Base-by-base conservation (phyloP, 2,113 vertebrate genomes). In the Rhinolophus ferrumequinum region DNA sequence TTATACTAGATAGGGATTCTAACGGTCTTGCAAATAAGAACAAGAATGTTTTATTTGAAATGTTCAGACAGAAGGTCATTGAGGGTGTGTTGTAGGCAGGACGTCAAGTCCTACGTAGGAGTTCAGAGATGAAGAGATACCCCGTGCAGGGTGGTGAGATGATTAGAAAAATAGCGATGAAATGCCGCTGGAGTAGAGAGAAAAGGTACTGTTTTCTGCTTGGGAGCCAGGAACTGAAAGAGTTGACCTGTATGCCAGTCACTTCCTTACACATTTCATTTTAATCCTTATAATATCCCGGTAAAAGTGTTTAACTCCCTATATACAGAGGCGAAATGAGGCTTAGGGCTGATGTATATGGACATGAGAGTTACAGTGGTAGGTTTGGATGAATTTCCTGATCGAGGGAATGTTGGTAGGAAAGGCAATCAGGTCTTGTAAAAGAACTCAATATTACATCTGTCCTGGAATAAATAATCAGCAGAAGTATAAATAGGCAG, bases 1-100 rank as follows among this genome's bases (percentile, higher is more conserved):
- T 13, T 76, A 47, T 64, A 44, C 33, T 52, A 54, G 5, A 26
- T 64, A 22, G 54, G 30, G 9, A 75, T 88, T 84, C 69, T 83
- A 75, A 79, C 8, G 72, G 85, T 90, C 30, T 92, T 90, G 30
- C 56, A 91, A 80, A 90, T 62, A 90, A 79, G 18, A 93, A n/a
- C 35, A 89, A 47, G 54, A 73, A 52, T 44, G 35, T 92, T 83
- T 89, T 44, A 41, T 89, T 85, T 86, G 21, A 89, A 89, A 38
- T 22, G 79, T 52, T 35, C 14, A 62, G n/a, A 16, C 66, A 60
- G 41, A 69, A 88, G 85, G 92, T 91, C 33, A 47, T 19, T 79
- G 35, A 83, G 44, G 21, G 6, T 33, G 12, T 90, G 60, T 77
- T 15, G 0, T 75, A 3, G 80, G 26, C n/a, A 54, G 69, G 47